Evolutionary conservation across 2,888 invertebrate species (phyloP).

Genomic region (Synanthedon andrenaeformis): DNA sequence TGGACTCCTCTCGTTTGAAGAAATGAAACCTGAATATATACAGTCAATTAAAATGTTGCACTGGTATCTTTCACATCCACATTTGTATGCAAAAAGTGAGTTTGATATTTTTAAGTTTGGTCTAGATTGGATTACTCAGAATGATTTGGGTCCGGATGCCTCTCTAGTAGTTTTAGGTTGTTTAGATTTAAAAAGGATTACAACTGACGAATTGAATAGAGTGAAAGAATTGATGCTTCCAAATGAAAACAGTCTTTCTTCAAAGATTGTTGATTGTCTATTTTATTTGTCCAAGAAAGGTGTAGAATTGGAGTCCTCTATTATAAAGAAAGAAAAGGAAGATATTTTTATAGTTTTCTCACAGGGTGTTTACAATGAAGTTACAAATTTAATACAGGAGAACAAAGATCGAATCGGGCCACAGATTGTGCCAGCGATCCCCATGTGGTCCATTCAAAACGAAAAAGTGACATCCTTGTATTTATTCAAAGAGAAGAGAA

Average conservation of each 20-base stretch:
- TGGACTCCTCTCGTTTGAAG: constrained; percentile 41
- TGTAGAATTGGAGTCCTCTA: constrained; percentile 13
- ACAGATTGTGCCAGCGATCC: constrained; percentile 27
- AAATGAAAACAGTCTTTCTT: constrained; percentile 31
- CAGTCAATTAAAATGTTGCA: constrained; percentile 34
- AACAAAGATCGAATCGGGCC: constrained; percentile 25
- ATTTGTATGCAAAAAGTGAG: constrained; percentile 36
- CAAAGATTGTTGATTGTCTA: constrained; percentile 38
- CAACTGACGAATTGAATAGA: constrained; percentile 22
- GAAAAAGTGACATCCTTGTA: constrained; percentile 9
- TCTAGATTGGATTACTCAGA: constrained; percentile 33
- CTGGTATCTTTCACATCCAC: constrained; percentile 57
- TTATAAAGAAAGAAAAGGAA: constrained; percentile 17
- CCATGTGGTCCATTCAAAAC: constrained; percentile 29
- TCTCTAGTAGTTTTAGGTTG: constrained; percentile 42
- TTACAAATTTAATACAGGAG: constrained; percentile 25
- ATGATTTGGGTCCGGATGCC: constrained; percentile 39
- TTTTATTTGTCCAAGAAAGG: constrained; percentile 17
- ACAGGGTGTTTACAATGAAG: constrained; percentile 40
- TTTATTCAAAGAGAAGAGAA: too few species aligned
- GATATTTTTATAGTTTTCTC: constrained; percentile 30
- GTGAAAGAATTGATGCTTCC: constrained; percentile 24
- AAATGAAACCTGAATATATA: constrained; percentile 36
- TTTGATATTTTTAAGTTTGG: constrained; percentile 50
- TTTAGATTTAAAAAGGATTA: constrained; percentile 36